These are phyloP conservation scores for Brienomyrus brachyistius DNA, from an alignment of 2,113 vertebrate species.

Conservation along the genomic window DNA sequence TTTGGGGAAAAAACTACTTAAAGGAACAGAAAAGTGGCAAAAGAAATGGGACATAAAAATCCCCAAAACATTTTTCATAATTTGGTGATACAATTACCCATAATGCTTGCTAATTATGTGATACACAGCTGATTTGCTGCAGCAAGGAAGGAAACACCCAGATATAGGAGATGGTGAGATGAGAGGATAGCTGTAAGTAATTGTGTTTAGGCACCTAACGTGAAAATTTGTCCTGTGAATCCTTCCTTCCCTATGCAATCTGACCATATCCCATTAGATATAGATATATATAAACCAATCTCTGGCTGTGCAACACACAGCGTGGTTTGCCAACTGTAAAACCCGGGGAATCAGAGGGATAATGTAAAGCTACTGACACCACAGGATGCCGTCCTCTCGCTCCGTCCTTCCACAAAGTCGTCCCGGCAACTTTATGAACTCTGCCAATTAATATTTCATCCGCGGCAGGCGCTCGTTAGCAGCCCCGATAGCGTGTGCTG, in stretches of 20 bases:
- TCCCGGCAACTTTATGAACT: constrained; percentile 7
- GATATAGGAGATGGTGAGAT: neutral
- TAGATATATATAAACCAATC: neutral
- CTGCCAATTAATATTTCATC: constrained; percentile 17
- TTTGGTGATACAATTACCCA: neutral
- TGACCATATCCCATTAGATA: neutral
- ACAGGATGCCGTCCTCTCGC: neutral
- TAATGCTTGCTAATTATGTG: neutral
- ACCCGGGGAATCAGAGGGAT: neutral
- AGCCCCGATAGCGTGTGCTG: neutral
- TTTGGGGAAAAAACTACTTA: neutral
- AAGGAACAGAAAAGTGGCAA: neutral
- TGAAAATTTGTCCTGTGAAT: neutral
- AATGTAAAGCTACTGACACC: neutral
- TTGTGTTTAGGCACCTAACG: neutral
- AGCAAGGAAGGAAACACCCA: neutral
- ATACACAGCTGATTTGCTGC: neutral
- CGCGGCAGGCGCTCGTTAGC: neutral
- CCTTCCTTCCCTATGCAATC: neutral
- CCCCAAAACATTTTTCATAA: neutral
- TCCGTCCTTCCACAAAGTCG: constrained; percentile 9
- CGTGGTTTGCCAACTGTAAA: neutral
- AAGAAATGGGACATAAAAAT: neutral
- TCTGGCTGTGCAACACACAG: neutral
- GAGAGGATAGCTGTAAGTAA: neutral